phyloP scores from a whole-genome alignment of 2,888 invertebrate genomes.

The Octodonta nipae region DNA sequence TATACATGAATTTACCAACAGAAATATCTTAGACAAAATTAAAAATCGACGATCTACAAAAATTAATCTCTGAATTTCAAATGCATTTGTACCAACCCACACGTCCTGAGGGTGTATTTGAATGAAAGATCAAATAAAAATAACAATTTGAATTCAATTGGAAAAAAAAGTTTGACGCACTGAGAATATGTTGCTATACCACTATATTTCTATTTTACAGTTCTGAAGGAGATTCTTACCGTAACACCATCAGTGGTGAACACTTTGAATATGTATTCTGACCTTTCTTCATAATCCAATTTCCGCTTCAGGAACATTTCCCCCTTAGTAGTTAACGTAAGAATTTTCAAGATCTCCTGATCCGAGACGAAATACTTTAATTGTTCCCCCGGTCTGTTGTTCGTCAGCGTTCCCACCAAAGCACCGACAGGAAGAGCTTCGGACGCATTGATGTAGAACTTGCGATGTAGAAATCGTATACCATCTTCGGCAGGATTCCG shows the following conservation, averaged over 20 bases:
- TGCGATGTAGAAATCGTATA: conserved; percentile 53
- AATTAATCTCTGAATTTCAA: no score
- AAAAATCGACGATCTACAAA: no score
- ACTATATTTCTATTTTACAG: no score
- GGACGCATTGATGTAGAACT: conserved; percentile 55
- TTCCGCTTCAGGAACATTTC: conserved; percentile 62
- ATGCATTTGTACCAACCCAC: no score
- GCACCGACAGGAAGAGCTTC: conserved; percentile 66
- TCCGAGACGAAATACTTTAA: conserved; percentile 66
- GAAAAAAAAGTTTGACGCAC: no score
- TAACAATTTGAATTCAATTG: no score
- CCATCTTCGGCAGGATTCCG: conserved; percentile 30
- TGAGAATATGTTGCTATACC: no score
- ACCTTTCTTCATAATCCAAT: conserved; percentile 65
- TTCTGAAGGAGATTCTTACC: no score
- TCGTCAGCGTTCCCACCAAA: conserved; percentile 56
- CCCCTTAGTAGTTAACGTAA: conserved; percentile 64
- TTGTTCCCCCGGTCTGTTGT: conserved; percentile 49
- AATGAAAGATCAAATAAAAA: no score
- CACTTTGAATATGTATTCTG: conserved; percentile 62
- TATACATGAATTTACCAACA: no score
- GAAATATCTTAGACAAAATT: no score
- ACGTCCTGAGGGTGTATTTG: no score
- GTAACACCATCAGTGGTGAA: conserved; percentile 67
- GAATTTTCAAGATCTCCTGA: conserved; percentile 57